Evolutionary conservation across 2,797 vertebrate species (phyloP).

Genomic region (Syncerus caffer): DNA sequence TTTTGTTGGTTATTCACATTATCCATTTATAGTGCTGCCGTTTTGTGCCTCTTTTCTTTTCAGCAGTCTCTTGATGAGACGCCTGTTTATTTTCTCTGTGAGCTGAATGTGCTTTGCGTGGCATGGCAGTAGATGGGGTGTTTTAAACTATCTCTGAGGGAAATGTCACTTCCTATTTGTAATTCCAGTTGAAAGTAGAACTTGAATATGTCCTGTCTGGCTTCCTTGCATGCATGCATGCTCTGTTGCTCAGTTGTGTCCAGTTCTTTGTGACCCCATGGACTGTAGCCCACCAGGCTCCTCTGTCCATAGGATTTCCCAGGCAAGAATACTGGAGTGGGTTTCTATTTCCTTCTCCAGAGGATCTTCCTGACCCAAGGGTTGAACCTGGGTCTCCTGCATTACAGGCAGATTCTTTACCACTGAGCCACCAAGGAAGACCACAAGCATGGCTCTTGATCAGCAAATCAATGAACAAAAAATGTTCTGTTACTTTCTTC

Average conservation of each 20-base stretch:
- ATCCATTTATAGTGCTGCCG: not conserved
- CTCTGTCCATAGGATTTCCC: not conserved
- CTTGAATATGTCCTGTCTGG: not conserved
- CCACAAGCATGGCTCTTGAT: constrained; percentile 6
- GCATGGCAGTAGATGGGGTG: not conserved
- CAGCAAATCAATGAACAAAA: not conserved
- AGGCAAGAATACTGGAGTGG: not conserved
- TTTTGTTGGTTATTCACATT: not conserved
- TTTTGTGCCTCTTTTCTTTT: constrained; percentile 26
- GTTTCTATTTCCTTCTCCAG: not conserved
- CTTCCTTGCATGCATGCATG: not conserved
- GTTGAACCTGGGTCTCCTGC: not conserved
- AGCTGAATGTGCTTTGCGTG: not conserved
- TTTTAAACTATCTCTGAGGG: not conserved
- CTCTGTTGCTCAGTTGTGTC: not conserved
- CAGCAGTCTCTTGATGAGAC: not conserved
- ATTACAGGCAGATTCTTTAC: not conserved
- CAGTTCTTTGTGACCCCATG: not conserved
- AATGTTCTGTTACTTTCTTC: not conserved
- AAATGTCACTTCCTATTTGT: not conserved
- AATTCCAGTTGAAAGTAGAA: not conserved
- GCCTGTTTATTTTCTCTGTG: not conserved
- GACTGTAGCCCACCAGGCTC: not conserved
- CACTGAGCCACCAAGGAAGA: not conserved
- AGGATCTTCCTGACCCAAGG: not conserved